Evolutionary conservation across 2,888 invertebrate species (phyloP).

Genomic region (Acanthosepion esculentum): DNA sequence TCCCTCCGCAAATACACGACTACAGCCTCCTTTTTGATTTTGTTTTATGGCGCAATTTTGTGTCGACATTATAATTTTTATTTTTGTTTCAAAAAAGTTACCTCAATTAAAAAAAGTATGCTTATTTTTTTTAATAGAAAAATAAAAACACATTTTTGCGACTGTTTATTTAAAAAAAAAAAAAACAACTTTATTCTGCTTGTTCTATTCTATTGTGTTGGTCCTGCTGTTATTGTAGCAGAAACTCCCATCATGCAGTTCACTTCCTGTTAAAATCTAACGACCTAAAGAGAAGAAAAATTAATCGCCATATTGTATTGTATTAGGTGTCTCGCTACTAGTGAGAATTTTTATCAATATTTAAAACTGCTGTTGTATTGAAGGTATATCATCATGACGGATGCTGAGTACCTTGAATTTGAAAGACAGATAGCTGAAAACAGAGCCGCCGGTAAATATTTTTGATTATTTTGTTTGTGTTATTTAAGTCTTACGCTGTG

Average conservation of each 20-base stretch:
- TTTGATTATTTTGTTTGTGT: background rate
- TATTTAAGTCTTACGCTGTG: too few relatives aligned
- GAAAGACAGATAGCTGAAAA: conserved; percentile 48
- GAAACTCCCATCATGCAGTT: conserved; percentile 11
- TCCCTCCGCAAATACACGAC: too few relatives aligned
- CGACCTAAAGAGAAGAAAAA: background rate
- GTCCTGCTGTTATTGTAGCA: background rate
- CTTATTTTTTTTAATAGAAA: background rate
- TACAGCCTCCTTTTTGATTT: background rate
- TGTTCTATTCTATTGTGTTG: conserved; percentile 1
- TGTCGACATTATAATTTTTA: background rate
- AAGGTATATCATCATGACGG: conserved; percentile 44
- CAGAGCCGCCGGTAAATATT: conserved; percentile 44
- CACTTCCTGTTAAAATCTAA: background rate
- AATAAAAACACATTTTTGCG: too few relatives aligned
- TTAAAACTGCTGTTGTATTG: background rate
- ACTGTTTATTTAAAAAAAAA: too few relatives aligned
- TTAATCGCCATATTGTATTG: background rate
- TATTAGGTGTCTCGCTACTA: background rate
- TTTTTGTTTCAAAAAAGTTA: background rate
- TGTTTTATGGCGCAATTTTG: background rate
- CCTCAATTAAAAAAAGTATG: background rate
- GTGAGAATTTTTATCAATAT: background rate
- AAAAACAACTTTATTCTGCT: background rate
- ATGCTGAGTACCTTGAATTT: conserved; percentile 46